Evolutionary conservation across 37 sponge, comb jelly and placozoan genomes (phyloP).

Genomic region (Aplysina aerophoba): DNA sequence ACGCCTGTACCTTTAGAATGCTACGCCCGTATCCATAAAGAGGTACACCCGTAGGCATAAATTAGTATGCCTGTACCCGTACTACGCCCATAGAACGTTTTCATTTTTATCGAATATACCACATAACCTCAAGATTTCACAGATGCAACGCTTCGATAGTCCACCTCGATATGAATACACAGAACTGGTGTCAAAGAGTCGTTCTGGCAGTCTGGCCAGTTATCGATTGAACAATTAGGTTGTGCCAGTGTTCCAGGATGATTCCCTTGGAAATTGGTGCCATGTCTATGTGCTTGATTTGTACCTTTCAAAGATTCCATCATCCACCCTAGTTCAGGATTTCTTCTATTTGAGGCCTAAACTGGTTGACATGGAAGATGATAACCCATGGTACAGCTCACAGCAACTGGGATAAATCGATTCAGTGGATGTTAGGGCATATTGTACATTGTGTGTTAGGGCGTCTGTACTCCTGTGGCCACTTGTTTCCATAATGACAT

Average conservation of each 20-base stretch:
- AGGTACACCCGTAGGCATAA: too few relatives aligned
- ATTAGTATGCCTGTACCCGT: too few relatives aligned
- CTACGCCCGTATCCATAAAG: too few relatives aligned
- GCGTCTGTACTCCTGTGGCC: conserved; percentile 18
- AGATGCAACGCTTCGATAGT: conserved; percentile 6
- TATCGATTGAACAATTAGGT: neutral
- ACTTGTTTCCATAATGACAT: conserved; percentile 5
- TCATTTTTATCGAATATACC: too few relatives aligned
- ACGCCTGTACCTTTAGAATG: too few relatives aligned
- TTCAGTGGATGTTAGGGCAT: too few relatives aligned
- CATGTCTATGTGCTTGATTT: neutral
- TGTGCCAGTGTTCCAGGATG: conserved; percentile 22
- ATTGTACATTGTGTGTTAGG: too few relatives aligned
- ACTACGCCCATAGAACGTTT: too few relatives aligned
- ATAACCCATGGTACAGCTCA: conserved; percentile 5
- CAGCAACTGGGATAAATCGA: conserved; percentile 3
- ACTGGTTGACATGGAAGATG: neutral
- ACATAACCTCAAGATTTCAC: neutral
- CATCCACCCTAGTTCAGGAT: neutral
- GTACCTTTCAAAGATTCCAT: neutral
- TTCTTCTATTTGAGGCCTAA: neutral
- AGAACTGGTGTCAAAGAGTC: conserved; percentile 17
- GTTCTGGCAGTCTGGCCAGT: neutral
- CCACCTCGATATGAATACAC: conserved; percentile 12
- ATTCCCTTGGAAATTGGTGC: neutral